A percentile compares a stretch with the other conserved stretches of the same genome.
These are phyloP conservation scores for Temnothorax longispinosus DNA, from an alignment of 1,140 invertebrate species.

Conservation along the genomic window DNA sequence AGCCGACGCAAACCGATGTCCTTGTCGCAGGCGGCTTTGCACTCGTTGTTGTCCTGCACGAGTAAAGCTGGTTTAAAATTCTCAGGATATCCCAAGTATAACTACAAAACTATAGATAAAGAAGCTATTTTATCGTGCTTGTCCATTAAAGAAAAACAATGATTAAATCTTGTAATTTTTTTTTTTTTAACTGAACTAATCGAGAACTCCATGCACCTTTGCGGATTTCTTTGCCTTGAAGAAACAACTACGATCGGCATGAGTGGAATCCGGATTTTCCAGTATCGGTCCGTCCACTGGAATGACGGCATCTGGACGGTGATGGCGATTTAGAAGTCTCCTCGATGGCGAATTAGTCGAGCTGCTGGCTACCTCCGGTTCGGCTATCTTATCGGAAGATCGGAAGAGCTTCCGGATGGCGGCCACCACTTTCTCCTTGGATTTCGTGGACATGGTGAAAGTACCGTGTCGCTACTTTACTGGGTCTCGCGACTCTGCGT, in stretches of 20 bases:
- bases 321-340: conserved; percentile 86
- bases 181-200: background rate
- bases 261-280: conserved; percentile 85
- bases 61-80: background rate
- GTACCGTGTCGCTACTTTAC: background rate
- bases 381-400: conserved; percentile 87
- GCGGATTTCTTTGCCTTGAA: conserved; percentile 81
- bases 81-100: background rate
- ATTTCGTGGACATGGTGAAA: conserved; percentile 89
- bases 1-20: conserved; percentile 91
- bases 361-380: conserved; percentile 86
- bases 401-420: conserved; percentile 92
- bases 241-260: conserved; percentile 74
- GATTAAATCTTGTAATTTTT: background rate
- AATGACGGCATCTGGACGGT: conserved; percentile 88
- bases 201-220: conserved; percentile 50
- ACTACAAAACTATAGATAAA: background rate
- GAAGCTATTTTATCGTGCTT: conserved; percentile 2
- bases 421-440: conserved; percentile 90
- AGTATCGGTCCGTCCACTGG: conserved; percentile 87
- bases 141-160: background rate
- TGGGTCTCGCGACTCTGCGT: background rate
- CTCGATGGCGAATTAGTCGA: conserved; percentile 87
- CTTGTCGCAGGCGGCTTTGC: conserved; percentile 78
- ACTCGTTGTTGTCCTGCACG: conserved; percentile 84